Evolutionary conservation across 92 coral and sea anemone genomes (phyloP), one percentile per base, ranked within the genome.

Genomic region (Phenganax subtilis): DNA sequence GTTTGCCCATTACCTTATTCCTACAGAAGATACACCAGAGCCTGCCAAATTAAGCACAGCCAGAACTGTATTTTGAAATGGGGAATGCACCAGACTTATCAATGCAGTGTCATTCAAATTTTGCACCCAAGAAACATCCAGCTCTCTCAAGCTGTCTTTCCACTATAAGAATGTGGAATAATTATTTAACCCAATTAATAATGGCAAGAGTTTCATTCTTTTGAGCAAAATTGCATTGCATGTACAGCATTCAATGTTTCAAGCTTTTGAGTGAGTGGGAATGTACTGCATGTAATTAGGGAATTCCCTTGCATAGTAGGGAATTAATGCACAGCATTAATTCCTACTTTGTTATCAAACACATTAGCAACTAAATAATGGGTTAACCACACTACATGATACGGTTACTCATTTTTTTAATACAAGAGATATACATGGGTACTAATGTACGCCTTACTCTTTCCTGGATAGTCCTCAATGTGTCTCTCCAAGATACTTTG

Each of bases 91-190:
- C 67, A 93, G 64, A 76, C 85, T 75, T 20, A 58, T 64, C 81
- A 93, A n/a, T 16, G 88, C 84, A 68, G 74, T 85, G 28, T 93
- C 98, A 55, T 90, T 62, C 51, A 93, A 67, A 16, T 88, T 70
- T n/a, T 87, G 75, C 56, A 85, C 90, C 47, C 87, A 88, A 12
- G 92, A 84, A 27, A 93, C 85, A 56, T 91, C 93, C 64, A 93
- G 85, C 69, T 85, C 87, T 51, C 53, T 71, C 54, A 93, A 70
- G 71, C 88, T 89, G 8, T 80, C 84, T 58, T 77, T 56, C 93
- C 93, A 90, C 93, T 90, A 70, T 10, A 71, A 87, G 27, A 55
- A 51, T 4, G 30, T 37, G 58, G 10, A 75, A 44, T 75, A 54
- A 47, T 11, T 3, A 12, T 28, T 28, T n/a, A 69, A 59, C 15